Conservation (phyloP, 2,888 invertebrate species). For the Volucella bombylans region DNA sequence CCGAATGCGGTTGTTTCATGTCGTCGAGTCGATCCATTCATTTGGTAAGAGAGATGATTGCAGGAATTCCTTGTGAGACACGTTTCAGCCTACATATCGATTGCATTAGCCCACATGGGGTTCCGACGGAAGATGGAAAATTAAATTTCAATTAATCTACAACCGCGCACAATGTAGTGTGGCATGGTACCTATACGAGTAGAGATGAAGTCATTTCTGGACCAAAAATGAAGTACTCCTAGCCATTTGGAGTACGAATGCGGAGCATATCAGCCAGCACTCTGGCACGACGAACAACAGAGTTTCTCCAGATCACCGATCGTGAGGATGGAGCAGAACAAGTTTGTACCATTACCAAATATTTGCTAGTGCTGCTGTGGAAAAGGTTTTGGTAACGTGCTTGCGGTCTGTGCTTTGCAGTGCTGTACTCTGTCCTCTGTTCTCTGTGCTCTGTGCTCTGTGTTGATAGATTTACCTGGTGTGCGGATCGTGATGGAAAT, state of each 20-base stretch:
- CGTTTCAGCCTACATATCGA: slow-evolving; percentile 71
- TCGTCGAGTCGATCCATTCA: too few species aligned
- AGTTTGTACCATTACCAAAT: slow-evolving; percentile 58
- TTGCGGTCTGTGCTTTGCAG: not conserved
- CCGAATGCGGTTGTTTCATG: not conserved
- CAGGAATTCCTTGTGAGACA: slow-evolving; percentile 54
- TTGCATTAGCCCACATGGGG: slow-evolving; percentile 64
- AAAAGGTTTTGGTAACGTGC: slow-evolving; percentile 52
- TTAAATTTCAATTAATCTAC: slow-evolving; percentile 69
- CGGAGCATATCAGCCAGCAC: not conserved
- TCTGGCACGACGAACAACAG: slow-evolving; percentile 16
- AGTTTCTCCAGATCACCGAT: slow-evolving; percentile 52
- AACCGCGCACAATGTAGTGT: slow-evolving; percentile 35
- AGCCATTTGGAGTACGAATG: not conserved
- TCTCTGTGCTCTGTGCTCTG: too few species aligned
- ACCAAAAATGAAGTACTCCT: slow-evolving; percentile 21
- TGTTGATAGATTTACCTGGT: not conserved
- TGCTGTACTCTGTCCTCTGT: too few species aligned
- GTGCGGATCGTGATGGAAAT: slow-evolving; percentile 51
- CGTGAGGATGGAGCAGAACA: slow-evolving; percentile 51
- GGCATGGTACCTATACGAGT: not conserved
- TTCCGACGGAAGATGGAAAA: slow-evolving; percentile 50
- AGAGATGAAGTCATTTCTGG: slow-evolving; percentile 43
- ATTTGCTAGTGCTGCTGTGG: slow-evolving; percentile 36
- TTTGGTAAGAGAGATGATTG: slow-evolving; percentile 13